phyloP scores from a whole-genome alignment of 2,113 vertebrate species.

The Silurus asotus region DNA sequence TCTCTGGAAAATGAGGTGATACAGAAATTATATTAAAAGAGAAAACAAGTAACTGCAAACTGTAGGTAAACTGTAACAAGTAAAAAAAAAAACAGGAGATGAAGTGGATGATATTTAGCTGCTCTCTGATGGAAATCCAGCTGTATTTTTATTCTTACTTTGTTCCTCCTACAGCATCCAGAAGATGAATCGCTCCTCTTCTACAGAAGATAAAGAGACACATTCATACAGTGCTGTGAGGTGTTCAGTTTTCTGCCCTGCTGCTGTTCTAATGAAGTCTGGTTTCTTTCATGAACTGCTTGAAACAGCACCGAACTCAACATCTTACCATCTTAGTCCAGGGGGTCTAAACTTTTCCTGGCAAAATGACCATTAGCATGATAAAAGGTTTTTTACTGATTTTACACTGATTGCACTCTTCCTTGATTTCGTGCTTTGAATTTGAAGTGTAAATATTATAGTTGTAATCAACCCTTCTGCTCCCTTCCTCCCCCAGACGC shows the following conservation, averaged over 20 bases:
- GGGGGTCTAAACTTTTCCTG: not conserved
- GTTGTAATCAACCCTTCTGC: too few species aligned
- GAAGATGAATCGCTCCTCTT: slow-evolving; percentile 13
- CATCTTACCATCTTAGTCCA: not conserved
- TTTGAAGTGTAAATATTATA: too few species aligned
- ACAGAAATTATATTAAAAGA: not conserved
- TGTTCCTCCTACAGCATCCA: slow-evolving; percentile 2
- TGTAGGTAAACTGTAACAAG: not conserved
- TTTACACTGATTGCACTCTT: not conserved
- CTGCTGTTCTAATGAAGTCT: not conserved
- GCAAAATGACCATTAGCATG: not conserved
- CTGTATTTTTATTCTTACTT: not conserved
- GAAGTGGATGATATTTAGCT: not conserved
- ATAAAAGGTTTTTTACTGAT: not conserved
- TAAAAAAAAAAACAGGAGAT: not conserved
- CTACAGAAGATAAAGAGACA: not conserved
- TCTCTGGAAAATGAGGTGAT: not conserved
- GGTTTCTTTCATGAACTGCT: not conserved
- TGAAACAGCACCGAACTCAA: not conserved
- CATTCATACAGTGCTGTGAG: slow-evolving; percentile 20
- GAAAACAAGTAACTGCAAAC: not conserved
- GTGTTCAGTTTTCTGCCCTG: not conserved
- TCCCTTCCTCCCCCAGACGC: too few species aligned
- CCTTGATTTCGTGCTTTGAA: too few species aligned
- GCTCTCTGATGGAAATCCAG: not conserved